Percentiles rank a stretch among this genome's conserved stretches.
Conservation (phyloP, 2,113 vertebrate genomes). For the Pseudolaguvia tuberculata region DNA sequence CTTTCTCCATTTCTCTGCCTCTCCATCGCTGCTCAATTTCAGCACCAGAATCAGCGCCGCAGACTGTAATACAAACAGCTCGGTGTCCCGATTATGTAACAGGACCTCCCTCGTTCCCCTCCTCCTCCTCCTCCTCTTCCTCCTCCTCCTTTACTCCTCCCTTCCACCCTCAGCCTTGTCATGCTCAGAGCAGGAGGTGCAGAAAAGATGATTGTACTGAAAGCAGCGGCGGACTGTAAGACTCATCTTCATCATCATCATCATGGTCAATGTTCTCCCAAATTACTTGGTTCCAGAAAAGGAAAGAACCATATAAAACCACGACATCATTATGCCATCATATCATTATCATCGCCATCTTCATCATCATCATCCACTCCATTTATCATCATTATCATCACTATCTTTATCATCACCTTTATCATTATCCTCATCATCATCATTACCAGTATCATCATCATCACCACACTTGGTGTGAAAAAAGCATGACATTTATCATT, state of each 20-base stretch:
- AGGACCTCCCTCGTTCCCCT: conserved; percentile 4
- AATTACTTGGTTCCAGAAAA: too few relatives aligned
- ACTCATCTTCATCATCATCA: not conserved
- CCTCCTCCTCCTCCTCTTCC: not conserved
- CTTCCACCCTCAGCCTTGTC: conserved; percentile 1
- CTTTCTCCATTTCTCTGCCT: conserved; percentile 1
- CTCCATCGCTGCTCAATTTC: conserved; percentile 24
- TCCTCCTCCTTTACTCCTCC: not conserved
- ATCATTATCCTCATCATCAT: not conserved
- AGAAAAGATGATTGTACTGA: too few relatives aligned
- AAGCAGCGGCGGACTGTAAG: too few relatives aligned
- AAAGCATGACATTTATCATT: too few relatives aligned
- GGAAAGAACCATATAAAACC: too few relatives aligned
- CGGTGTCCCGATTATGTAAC: conserved; percentile 45
- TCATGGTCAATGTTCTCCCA: too few relatives aligned
- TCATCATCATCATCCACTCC: conserved; percentile 1
- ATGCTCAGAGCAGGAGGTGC: not conserved
- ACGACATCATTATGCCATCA: too few relatives aligned
- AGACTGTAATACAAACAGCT: conserved; percentile 25
- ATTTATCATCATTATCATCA: not conserved
- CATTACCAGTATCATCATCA: too few relatives aligned
- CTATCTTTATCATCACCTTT: not conserved
- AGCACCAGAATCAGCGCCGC: conserved; percentile 29
- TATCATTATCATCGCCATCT: too few relatives aligned
- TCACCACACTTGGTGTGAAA: too few relatives aligned